These are phyloP conservation scores for Anagyrus pseudococci DNA, from an alignment of 2,888 invertebrate species.

Conservation along the genomic window DNA sequence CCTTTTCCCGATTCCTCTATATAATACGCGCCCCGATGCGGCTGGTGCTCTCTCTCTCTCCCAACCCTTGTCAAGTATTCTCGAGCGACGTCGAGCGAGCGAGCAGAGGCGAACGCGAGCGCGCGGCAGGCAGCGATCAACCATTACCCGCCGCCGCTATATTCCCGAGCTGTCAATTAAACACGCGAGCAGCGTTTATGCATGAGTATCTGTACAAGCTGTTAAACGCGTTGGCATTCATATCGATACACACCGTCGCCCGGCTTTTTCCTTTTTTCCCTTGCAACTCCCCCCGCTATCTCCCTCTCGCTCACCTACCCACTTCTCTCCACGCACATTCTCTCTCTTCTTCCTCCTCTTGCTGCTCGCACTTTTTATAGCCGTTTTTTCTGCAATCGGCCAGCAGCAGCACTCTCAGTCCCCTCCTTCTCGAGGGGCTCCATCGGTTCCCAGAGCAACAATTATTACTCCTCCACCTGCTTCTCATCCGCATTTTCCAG, in stretches of 20 bases:
- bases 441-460: no score
- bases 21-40: neutral
- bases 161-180: slow-evolving; percentile 33
- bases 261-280: neutral
- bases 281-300: no score
- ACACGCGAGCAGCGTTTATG: slow-evolving; percentile 20
- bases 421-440: no score
- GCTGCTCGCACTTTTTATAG: no score
- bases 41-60: no score
- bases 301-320: no score
- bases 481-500: no score
- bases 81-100: slow-evolving; percentile 27
- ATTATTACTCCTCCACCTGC: no score
- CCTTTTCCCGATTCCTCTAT: slow-evolving; percentile 28
- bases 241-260: neutral
- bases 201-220: slow-evolving; percentile 21
- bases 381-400: no score
- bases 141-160: slow-evolving; percentile 12
- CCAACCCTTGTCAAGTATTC: slow-evolving; percentile 34
- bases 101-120: no score
- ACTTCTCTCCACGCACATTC: no score
- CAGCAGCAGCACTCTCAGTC: no score
- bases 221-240: slow-evolving; percentile 16
- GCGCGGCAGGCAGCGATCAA: slow-evolving; percentile 8
- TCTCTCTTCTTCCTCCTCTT: neutral